Percentiles rank a stretch among this genome's conserved stretches.
Evolutionary conservation across 1,140 invertebrate genomes (phyloP).

Genomic region (Neodiprion fabricii): DNA sequence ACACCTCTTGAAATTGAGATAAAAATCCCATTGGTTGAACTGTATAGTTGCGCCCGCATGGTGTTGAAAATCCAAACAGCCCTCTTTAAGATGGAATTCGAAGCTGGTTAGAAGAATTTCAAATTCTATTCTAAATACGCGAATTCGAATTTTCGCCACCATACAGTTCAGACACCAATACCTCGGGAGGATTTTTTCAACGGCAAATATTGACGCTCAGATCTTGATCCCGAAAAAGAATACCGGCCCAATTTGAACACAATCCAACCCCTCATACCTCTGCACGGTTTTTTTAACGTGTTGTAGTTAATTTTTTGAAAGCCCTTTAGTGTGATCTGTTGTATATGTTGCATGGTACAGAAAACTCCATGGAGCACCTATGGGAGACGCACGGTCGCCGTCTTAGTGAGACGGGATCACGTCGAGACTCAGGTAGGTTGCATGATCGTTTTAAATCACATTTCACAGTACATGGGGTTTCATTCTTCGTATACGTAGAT

Average conservation of each 20-base stretch:
- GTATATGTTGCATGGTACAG: constrained; percentile 64
- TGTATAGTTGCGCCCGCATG: no score
- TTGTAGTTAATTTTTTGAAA: constrained; percentile 37
- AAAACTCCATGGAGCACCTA: constrained; percentile 72
- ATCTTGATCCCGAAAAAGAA: no score
- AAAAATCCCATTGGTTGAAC: no score
- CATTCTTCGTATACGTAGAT: background rate
- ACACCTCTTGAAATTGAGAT: no score
- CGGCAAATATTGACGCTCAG: no score
- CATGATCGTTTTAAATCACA: background rate
- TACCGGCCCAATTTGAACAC: background rate
- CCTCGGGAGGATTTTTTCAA: no score
- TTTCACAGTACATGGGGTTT: background rate
- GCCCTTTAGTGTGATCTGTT: constrained; percentile 51
- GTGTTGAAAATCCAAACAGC: no score
- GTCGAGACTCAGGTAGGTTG: constrained; percentile 73
- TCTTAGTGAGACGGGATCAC: constrained; percentile 73
- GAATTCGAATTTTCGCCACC: no score
- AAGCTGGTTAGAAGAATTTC: no score
- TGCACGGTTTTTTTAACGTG: background rate
- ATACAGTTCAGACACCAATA: no score
- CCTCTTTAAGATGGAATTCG: no score
- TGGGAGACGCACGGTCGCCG: constrained; percentile 72
- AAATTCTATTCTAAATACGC: no score
- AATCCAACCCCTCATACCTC: background rate